Evolutionary conservation across 2,888 invertebrate genomes (phyloP).

Genomic region (Rhagium mordax): DNA sequence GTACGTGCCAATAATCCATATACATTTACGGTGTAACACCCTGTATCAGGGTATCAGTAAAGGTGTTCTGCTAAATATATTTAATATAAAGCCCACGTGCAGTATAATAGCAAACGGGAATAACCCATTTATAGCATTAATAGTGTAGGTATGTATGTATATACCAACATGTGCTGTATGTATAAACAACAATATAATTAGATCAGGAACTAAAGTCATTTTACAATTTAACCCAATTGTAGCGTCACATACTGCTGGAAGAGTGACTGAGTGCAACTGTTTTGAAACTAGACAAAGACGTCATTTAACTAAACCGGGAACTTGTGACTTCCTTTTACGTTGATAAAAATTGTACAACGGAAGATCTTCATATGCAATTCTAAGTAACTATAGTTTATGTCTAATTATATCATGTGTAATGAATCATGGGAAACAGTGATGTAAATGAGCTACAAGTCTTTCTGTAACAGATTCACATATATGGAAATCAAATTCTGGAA

Average conservation of each 20-base stretch:
- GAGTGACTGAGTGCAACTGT: no score
- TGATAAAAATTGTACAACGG: neutral
- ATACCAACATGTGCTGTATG: constrained; percentile 17
- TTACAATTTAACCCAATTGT: constrained; percentile 36
- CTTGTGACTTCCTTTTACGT: constrained; percentile 11
- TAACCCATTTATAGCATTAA: neutral
- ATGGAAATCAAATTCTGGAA: no score
- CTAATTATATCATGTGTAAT: no score
- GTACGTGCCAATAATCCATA: no score
- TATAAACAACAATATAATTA: constrained; percentile 24
- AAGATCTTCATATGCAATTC: no score
- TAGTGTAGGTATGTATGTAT: neutral
- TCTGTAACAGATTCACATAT: no score
- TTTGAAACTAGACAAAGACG: neutral
- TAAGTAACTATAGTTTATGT: no score
- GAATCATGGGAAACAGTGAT: no score
- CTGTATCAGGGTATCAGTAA: no score
- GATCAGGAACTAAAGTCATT: constrained; percentile 42
- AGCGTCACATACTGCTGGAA: no score
- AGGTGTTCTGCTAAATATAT: neutral
- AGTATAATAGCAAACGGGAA: neutral
- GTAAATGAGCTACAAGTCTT: no score
- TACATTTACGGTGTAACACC: no score
- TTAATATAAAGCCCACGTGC: neutral
- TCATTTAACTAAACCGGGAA: constrained; percentile 16